These are phyloP conservation scores for Pseudomyrmex concolor DNA, from an alignment of 1,140 invertebrate species.

Conservation along the genomic window DNA sequence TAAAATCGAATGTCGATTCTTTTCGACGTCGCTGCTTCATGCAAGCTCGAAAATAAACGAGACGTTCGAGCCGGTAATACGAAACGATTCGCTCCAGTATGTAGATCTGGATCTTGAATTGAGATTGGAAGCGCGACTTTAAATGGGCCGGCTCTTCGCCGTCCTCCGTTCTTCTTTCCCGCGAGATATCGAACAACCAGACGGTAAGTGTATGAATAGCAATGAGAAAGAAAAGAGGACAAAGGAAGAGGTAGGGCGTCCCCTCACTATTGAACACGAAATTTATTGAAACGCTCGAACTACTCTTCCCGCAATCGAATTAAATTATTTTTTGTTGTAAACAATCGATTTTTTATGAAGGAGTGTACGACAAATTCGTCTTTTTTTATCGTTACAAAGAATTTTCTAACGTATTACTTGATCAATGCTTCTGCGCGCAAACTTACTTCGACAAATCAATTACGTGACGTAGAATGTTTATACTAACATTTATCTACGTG, in stretches of 20 bases:
- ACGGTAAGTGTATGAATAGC: conserved; percentile 46
- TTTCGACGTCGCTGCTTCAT: background rate
- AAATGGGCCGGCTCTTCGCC: conserved; percentile 43
- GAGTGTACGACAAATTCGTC: background rate
- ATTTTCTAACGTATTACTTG: background rate
- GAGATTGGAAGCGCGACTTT: conserved; percentile 58
- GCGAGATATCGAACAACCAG: conserved; percentile 52
- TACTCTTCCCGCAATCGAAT: conserved; percentile 19
- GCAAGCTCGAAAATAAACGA: conserved; percentile 21
- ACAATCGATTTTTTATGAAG: conserved; percentile 27
- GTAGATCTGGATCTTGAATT: conserved; percentile 50
- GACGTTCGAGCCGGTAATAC: conserved; percentile 14
- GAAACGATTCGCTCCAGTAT: conserved; percentile 36
- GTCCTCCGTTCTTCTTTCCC: conserved; percentile 40
- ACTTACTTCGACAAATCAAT: conserved; percentile 13
- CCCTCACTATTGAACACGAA: conserved; percentile 5
- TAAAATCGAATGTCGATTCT: background rate
- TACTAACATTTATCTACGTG: background rate
- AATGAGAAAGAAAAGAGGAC: conserved; percentile 45
- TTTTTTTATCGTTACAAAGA: too few species aligned
- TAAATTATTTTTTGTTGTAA: conserved; percentile 47
- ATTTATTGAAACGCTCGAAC: conserved; percentile 42
- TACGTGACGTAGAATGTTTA: conserved; percentile 22
- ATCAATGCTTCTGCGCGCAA: conserved; percentile 10
- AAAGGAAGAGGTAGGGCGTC: background rate